Conservation (phyloP, 2,888 invertebrate species). For the Eupeodes luniger region DNA sequence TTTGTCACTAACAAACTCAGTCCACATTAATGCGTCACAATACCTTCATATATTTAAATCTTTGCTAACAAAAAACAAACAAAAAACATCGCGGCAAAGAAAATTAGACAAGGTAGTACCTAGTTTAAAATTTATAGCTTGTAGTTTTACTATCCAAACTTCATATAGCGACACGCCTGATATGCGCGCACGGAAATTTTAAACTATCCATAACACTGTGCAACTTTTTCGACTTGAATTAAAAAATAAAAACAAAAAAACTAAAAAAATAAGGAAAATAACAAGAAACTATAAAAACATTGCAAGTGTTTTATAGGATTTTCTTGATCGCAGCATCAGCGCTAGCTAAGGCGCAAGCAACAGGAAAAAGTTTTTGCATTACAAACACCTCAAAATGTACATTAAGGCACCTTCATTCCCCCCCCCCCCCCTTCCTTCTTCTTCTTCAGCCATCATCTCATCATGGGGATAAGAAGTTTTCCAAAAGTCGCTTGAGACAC, state of each 20-base stretch:
- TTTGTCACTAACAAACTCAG: background rate
- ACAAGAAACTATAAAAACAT: background rate
- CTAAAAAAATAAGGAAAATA: background rate
- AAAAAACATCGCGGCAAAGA: slow-evolving; percentile 3
- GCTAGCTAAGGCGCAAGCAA: slow-evolving; percentile 40
- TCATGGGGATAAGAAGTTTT: slow-evolving; percentile 28
- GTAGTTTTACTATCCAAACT: slow-evolving; percentile 14
- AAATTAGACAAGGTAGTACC: slow-evolving; percentile 11
- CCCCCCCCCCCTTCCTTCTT: too few species aligned
- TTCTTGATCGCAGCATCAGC: slow-evolving; percentile 50
- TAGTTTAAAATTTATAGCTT: slow-evolving; percentile 36
- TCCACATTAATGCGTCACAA: background rate
- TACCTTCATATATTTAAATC: too few species aligned
- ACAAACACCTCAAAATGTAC: slow-evolving; percentile 66
- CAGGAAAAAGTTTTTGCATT: slow-evolving; percentile 69
- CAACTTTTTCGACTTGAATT: slow-evolving; percentile 15
- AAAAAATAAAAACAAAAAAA: background rate
- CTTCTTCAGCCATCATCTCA: slow-evolving; percentile 1
- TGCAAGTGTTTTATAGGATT: slow-evolving; percentile 31
- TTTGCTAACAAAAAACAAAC: too few species aligned
- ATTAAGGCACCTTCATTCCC: slow-evolving; percentile 18
- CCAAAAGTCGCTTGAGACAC: slow-evolving; percentile 44
- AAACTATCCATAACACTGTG: slow-evolving; percentile 21
- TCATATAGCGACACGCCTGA: slow-evolving; percentile 31
- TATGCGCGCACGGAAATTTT: slow-evolving; percentile 16